Evolutionary conservation across 1,140 invertebrate species (phyloP), one percentile per base, ranked within the genome.

Genomic region (Potamilus streckersoni): DNA sequence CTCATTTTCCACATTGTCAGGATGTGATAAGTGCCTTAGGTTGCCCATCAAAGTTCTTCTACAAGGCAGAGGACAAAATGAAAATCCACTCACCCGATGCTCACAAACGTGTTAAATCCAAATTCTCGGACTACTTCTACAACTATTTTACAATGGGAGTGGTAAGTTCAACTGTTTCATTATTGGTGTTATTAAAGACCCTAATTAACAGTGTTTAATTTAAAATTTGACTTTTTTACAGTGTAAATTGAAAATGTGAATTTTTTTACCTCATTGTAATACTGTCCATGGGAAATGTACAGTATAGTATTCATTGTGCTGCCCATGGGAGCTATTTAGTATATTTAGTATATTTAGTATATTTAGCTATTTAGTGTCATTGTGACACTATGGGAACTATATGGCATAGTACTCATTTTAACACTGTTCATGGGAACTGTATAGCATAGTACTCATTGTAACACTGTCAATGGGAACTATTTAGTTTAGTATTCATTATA

Each of bases 1-100:
- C 38, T 19, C 20, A 1, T 62, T 62, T 62, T 23, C 19, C 65
- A 56, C n/a, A 17, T 23, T 71, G 94, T 79, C 94, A 98, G 91
- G 95, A 96, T 90, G 95, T 98, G 67, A 92, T 95, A 56, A 93
- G 93, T 76, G 92, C 93, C 76, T 91, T 96, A 72, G 95, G 95
- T 38, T 93, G 94, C 61, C 91, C 92, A 2, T 93, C 94, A 69
- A 92, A 94, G 69, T 93, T 97, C 3, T 98, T 97, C 90, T 98
- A 95, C 90, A 98, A 99, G 91, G 94, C 95, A 38, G 97, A 99
- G 90, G 97, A 99, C 88, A 98, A 99, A 91, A 98, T 99, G 97
- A 95, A 96, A 90, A 98, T 98, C 84, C 97, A 98, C 89, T 94
- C 95, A 78, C 95, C 95, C 23, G 95, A 96, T 85, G 94, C 95